Percentiles rank a stretch among this genome's conserved stretches.
These are phyloP conservation scores for Trichonephila inaurata DNA, from an alignment of 1,140 invertebrate species.

Conservation along the genomic window DNA sequence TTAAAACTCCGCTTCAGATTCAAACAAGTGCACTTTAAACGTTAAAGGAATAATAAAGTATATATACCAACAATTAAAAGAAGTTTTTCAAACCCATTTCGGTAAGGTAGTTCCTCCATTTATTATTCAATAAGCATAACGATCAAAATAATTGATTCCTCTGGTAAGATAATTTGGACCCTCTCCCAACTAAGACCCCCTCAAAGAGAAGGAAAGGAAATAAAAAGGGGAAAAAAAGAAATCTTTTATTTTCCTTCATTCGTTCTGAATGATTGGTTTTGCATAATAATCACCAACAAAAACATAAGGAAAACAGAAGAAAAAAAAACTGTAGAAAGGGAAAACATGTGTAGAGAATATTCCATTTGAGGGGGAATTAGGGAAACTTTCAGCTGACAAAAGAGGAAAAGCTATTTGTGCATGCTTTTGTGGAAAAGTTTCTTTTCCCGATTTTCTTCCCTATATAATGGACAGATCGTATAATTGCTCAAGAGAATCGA, in stretches of 20 bases:
- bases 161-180: constrained; percentile 45
- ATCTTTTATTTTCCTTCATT: constrained; percentile 40
- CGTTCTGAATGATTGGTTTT: constrained; percentile 32
- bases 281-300: constrained; percentile 39
- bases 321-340: not conserved
- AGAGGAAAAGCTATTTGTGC: constrained; percentile 32
- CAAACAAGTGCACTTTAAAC: constrained; percentile 8
- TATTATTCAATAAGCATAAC: constrained; percentile 50
- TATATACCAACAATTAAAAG: not conserved
- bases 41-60: not conserved
- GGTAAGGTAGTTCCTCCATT: constrained; percentile 15
- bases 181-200: not conserved
- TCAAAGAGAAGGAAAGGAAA: not conserved
- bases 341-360: constrained; percentile 37
- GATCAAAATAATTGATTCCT: constrained; percentile 58
- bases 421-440: constrained; percentile 49
- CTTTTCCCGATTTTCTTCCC: constrained; percentile 14
- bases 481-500: constrained; percentile 66
- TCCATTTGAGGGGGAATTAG: constrained; percentile 12
- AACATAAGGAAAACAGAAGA: constrained; percentile 20
- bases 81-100: constrained; percentile 19
- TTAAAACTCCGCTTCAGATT: not conserved
- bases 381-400: not conserved
- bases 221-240: not conserved
- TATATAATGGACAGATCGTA: constrained; percentile 57